These are phyloP conservation scores for Regulus satrapa DNA, from an alignment of 2,113 vertebrate genomes.

Conservation along the genomic window DNA sequence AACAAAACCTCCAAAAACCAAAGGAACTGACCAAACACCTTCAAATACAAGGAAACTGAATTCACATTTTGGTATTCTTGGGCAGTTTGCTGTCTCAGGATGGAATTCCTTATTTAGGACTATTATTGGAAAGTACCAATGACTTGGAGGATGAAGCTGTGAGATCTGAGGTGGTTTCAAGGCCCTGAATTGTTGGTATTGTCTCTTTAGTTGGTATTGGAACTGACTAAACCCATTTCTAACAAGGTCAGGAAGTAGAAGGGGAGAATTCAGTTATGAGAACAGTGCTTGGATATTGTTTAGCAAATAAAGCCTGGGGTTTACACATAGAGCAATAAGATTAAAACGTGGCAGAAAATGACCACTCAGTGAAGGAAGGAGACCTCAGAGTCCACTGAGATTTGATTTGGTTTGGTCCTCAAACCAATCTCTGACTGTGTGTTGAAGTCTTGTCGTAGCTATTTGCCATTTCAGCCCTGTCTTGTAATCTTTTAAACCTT, in stretches of 20 bases:
- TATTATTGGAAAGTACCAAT: neutral
- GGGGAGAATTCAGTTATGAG: neutral
- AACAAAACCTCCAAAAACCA: neutral
- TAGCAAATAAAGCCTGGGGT: neutral
- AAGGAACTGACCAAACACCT: neutral
- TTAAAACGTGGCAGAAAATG: neutral
- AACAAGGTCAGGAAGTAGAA: neutral
- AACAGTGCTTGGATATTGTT: neutral
- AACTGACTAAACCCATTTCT: neutral
- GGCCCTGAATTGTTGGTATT: neutral
- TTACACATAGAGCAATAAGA: neutral
- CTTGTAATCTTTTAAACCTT: neutral
- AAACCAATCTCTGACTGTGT: fast-evolving
- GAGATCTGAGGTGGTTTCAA: neutral
- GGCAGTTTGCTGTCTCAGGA: neutral
- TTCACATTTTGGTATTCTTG: neutral
- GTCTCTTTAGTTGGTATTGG: neutral
- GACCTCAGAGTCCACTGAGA: neutral
- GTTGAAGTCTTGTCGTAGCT: fast-evolving
- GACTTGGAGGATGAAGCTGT: neutral
- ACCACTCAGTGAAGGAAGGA: neutral
- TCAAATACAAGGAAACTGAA: neutral
- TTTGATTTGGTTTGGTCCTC: too few species aligned
- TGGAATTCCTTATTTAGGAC: neutral
- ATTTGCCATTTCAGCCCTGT: neutral